Evolutionary conservation across 2,888 invertebrate species (phyloP).

Genomic region (Cosmia pyralina): DNA sequence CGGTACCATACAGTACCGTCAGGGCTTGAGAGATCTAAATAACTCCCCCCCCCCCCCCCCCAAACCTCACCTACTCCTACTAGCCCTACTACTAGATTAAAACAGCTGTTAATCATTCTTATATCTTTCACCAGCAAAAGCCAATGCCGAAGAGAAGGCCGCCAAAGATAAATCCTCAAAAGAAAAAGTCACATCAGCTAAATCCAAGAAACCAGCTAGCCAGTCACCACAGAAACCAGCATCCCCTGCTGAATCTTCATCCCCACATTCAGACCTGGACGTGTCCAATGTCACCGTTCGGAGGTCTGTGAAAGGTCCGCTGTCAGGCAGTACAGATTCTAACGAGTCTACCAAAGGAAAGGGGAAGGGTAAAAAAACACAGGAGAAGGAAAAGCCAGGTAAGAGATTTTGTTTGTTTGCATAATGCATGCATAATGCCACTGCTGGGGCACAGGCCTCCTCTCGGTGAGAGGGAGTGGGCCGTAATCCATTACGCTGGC

Average conservation of each 20-base stretch:
- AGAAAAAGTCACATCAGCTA: conserved; percentile 48
- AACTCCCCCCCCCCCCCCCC: too few relatives aligned
- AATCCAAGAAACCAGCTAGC: conserved; percentile 62
- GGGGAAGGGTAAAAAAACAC: conserved; percentile 66
- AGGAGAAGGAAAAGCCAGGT: conserved; percentile 58
- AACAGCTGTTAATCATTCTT: not conserved
- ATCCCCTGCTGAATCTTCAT: conserved; percentile 41
- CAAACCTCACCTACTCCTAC: too few relatives aligned
- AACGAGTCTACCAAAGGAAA: conserved; percentile 60
- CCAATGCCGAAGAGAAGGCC: conserved; percentile 64
- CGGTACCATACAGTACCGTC: too few relatives aligned
- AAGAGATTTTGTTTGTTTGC: conserved; percentile 19
- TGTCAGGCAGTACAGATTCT: conserved; percentile 75
- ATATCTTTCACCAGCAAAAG: conserved; percentile 60
- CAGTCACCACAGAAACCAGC: conserved; percentile 48
- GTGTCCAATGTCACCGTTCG: conserved; percentile 79
- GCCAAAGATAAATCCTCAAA: conserved; percentile 27
- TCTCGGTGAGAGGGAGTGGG: too few relatives aligned
- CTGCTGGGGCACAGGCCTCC: too few relatives aligned
- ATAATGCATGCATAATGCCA: too few relatives aligned
- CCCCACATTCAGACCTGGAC: conserved; percentile 74
- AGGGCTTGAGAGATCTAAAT: too few relatives aligned
- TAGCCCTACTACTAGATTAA: too few relatives aligned
- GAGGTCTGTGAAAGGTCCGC: conserved; percentile 69
- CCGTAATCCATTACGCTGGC: too few relatives aligned